Base-by-base conservation (phyloP, 2,888 invertebrate genomes). In the Patella pellucida region DNA sequence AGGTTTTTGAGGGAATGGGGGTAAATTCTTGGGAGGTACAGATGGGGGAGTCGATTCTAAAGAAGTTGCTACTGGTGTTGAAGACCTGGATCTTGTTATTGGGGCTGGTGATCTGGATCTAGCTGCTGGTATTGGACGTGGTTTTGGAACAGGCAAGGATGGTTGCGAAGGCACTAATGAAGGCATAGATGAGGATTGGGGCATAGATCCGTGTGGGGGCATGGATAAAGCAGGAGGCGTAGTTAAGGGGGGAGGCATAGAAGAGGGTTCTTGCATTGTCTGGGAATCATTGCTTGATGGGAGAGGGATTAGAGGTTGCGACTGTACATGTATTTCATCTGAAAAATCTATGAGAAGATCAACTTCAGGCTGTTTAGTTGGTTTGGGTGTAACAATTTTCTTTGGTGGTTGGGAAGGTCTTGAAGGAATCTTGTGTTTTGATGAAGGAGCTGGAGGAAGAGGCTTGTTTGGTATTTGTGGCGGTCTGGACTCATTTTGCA, bases 161-260 rank as follows among this genome's bases (percentile, higher is more conserved):
- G 71, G 74, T 31, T 41, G 73, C 51, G 23, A n/a, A 19, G 70
- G 68, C 15, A 52, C 15, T 56, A 41, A 31, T 23, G 41, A 31
- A 41, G 41, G 41, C 41, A 41, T 41, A 41, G 41, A 41, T 9
- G 41, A 7, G 41, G 41, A 62, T 62, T 9, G n/a, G 3, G 51
- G 62, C 16, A 69, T 19, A 31, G 77, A 41, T 16, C 54, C 71
- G 16, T 52, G 51, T 16, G 77, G 67, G 50, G 41, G 52, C 56
- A 31, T 72, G n/a, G 78, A 69, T 12, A 75, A 67, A 27, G 76
- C 71, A 19, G 78, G 74, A 23, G 78, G 76, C 68, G 76, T 19
- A 15, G 62, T 62, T 12, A 75, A 67, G 27, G 76, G 70, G 15
- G 78, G 74, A 23, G 78, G 76, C 11, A 19, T 19, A 15, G n/a